phyloP scores from a whole-genome alignment of 2,113 vertebrate genomes.

The Xyliphius kryptos region DNA sequence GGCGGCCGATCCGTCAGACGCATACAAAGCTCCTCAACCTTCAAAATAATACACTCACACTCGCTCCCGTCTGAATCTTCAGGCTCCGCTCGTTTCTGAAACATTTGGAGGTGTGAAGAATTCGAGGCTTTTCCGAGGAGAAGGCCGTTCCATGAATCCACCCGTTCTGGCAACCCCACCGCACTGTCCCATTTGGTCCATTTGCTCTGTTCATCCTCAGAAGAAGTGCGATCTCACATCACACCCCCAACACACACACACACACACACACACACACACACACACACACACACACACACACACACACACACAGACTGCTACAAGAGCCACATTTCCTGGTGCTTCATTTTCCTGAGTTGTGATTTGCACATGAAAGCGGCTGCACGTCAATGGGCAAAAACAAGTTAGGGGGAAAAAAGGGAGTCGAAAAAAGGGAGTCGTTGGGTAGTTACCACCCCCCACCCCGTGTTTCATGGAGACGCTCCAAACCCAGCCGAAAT shows the following conservation, averaged over 20 bases:
- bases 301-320: slow-evolving; percentile 5
- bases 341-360: neutral
- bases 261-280: slow-evolving; percentile 16
- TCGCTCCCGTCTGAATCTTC: too few species aligned
- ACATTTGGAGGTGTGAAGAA: too few species aligned
- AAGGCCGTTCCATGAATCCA: too few species aligned
- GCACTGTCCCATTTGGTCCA: slow-evolving; percentile 55
- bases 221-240: slow-evolving; percentile 69
- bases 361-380: slow-evolving; percentile 14
- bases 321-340: slow-evolving; percentile 8
- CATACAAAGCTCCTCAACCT: too few species aligned
- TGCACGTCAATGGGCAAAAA: neutral
- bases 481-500: neutral
- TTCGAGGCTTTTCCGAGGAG: too few species aligned
- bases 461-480: neutral
- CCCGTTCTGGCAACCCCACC: slow-evolving; percentile 32
- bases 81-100: too few species aligned
- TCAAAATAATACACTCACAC: too few species aligned
- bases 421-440: neutral
- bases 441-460: neutral
- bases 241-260: slow-evolving; percentile 31
- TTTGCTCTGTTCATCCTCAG: slow-evolving; percentile 64
- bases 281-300: slow-evolving; percentile 9
- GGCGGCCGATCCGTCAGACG: too few species aligned
- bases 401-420: neutral